Base-by-base conservation (phyloP, 2,797 vertebrate species). In the Miichthys miiuy region DNA sequence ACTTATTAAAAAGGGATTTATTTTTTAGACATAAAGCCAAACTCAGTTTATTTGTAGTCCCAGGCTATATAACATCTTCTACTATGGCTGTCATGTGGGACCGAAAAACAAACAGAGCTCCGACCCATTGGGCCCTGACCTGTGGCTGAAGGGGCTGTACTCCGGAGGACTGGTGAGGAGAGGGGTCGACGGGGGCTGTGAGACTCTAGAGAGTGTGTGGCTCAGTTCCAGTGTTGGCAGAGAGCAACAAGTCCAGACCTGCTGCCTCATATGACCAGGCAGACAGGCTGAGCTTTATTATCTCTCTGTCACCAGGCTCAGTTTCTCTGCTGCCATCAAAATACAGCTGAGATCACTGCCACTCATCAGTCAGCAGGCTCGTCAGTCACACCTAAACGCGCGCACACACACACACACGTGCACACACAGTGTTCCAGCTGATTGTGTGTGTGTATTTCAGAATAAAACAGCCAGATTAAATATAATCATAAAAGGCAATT, bases 221-320 rank as follows among this genome's bases (percentile, higher is more conserved):
- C 85, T 82, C 48, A 1, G 50, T 64, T 89, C 81, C 84, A 88
- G 72, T 25, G 62, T 54, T 58, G 70, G 71, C 56, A 42, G 44
- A 80, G 65, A 79, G 75, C 61, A 18, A 54, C 87, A 50, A 83
- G 87, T 87, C 50, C 65, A 80, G 83, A 84, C 88, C 80, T 81
- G 88, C 68, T 72, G 82, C 48, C 52, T 80, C 61, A 75, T 55
- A 57, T 42, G 60, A 77, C 25, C 52, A 68, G 75, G 42, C 63
- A 38, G 69, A 69, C 58, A 38, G 46, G 58, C 58, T 63, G 41
- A 5, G 46, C 61, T 44, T 75, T 38, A 44, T 38, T 51, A 68
- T 55, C 51, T 51, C 16, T 57, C 73, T 52, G 48, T 62, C 63
- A 56, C 64, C 23, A 21, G 12, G 55, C 71, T 67, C 46, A 6